A percentile compares a stretch with the other conserved stretches of the same genome.
Conservation (phyloP, 2,888 invertebrate species). For the Acleris sparsana region DNA sequence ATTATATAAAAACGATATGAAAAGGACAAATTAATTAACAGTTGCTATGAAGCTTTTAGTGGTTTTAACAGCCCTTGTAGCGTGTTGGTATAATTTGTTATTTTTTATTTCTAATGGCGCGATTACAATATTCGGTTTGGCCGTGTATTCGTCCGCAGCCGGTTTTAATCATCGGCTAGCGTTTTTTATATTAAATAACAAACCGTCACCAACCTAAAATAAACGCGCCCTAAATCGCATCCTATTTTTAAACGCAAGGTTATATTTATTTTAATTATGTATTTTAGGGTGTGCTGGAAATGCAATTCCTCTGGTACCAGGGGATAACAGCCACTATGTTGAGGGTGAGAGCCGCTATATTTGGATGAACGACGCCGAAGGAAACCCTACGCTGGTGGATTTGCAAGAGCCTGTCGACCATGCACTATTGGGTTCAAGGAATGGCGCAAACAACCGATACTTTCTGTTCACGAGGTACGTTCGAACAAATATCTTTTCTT, state of each 20-base stretch:
- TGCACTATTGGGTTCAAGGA: slow-evolving; percentile 43
- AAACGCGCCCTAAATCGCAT: not conserved
- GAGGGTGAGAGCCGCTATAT: slow-evolving; percentile 72
- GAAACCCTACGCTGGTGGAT: slow-evolving; percentile 63
- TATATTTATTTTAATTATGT: not conserved
- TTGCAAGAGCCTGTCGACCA: slow-evolving; percentile 50
- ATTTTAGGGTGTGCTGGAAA: slow-evolving; percentile 57
- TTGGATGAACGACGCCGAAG: slow-evolving; percentile 74
- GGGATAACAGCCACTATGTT: slow-evolving; percentile 72
- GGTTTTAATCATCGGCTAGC: too few relatives aligned
- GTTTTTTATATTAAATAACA: too few relatives aligned
- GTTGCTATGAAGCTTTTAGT: slow-evolving; percentile 21
- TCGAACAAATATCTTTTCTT: too few relatives aligned
- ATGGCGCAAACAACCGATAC: slow-evolving; percentile 61
- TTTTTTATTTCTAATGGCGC: too few relatives aligned
- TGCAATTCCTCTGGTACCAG: slow-evolving; percentile 57
- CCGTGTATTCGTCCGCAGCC: too few relatives aligned
- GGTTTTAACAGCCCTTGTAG: slow-evolving; percentile 10
- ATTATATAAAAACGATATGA: slow-evolving; percentile 6
- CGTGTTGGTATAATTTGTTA: slow-evolving; percentile 6
- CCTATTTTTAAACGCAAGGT: not conserved
- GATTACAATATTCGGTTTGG: too few relatives aligned
- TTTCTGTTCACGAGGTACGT: slow-evolving; percentile 35
- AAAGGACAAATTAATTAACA: not conserved
- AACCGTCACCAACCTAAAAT: too few relatives aligned